A percentile compares a stretch with the other conserved stretches of the same genome.
Evolutionary conservation across 2,888 invertebrate genomes (phyloP).

Genomic region (Abrostola tripartita): DNA sequence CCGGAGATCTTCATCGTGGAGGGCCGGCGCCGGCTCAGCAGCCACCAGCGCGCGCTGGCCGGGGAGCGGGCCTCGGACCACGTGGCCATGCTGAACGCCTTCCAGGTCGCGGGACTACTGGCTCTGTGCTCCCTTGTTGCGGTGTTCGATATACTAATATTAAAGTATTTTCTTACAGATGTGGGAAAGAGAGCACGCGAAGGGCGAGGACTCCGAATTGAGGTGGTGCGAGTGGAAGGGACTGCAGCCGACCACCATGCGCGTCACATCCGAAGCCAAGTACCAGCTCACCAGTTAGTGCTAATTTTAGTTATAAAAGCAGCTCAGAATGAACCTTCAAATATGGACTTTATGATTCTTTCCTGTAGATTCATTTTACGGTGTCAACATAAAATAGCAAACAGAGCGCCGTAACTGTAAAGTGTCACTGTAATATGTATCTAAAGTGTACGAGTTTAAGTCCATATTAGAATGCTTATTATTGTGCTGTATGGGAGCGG

Average conservation of each 20-base stretch:
- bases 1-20: slow-evolving; percentile 97
- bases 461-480: no score
- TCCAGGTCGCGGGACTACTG: slow-evolving; percentile 87
- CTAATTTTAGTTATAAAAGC: not conserved
- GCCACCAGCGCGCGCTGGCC: slow-evolving; percentile 95
- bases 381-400: no score
- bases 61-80: slow-evolving; percentile 97
- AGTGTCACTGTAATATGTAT: no score
- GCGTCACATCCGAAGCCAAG: slow-evolving; percentile 97
- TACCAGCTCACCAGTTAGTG: slow-evolving; percentile 86
- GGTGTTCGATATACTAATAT: no score
- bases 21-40: slow-evolving; percentile 92
- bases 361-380: no score
- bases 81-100: slow-evolving; percentile 97
- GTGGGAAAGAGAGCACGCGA: slow-evolving; percentile 91
- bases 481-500: no score
- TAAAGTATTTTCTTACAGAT: slow-evolving; percentile 81
- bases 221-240: slow-evolving; percentile 97
- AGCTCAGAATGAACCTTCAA: not conserved
- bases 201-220: slow-evolving; percentile 93
- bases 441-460: no score
- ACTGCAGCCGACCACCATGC: slow-evolving; percentile 95
- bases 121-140: no score
- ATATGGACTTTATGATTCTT: no score
- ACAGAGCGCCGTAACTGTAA: no score